Percentiles rank a stretch among this genome's conserved stretches.
phyloP scores from a whole-genome alignment of 2,113 vertebrate species.

The Scatophagus argus region DNA sequence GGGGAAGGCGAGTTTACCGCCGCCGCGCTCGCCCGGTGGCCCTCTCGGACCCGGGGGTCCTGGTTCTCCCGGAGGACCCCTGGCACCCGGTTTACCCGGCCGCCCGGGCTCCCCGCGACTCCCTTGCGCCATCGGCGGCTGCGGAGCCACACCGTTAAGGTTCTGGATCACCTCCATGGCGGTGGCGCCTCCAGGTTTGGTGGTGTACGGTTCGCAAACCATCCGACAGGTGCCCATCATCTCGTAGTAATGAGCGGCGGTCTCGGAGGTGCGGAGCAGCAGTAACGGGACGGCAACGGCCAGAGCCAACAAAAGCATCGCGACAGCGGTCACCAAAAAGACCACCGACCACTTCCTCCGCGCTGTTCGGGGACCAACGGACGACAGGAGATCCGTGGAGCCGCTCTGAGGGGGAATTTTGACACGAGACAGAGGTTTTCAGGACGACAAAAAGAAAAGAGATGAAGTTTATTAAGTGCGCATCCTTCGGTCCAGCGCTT shows the following conservation, averaged over 20 bases:
- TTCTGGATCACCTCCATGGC: constrained; percentile 89
- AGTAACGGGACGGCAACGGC: constrained; percentile 85
- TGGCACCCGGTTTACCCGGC: constrained; percentile 88
- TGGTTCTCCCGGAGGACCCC: constrained; percentile 87
- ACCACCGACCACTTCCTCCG: constrained; percentile 84
- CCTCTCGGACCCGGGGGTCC: constrained; percentile 89
- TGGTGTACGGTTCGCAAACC: constrained; percentile 90
- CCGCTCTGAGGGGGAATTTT: constrained; percentile 83
- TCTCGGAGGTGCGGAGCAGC: constrained; percentile 80
- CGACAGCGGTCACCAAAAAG: constrained; percentile 80
- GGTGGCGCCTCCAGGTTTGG: constrained; percentile 78
- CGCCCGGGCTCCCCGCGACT: constrained; percentile 88
- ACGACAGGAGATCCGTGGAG: constrained; percentile 83
- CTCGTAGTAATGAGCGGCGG: constrained; percentile 90
- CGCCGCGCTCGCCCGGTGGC: constrained; percentile 87
- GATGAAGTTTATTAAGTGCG: constrained; percentile 32
- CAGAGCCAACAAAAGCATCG: constrained; percentile 86
- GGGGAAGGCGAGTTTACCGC: constrained; percentile 77
- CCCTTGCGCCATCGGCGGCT: constrained; percentile 86
- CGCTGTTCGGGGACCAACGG: constrained; percentile 76
- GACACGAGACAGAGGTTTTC: constrained; percentile 53
- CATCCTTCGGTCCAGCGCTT: constrained; percentile 19
- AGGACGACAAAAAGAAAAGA: constrained; percentile 13
- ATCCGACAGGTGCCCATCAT: constrained; percentile 95
- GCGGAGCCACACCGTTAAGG: constrained; percentile 81